Evolutionary conservation across 2,113 vertebrate genomes (phyloP), one percentile per base, ranked within the genome.

Genomic region (Turnix velox): DNA sequence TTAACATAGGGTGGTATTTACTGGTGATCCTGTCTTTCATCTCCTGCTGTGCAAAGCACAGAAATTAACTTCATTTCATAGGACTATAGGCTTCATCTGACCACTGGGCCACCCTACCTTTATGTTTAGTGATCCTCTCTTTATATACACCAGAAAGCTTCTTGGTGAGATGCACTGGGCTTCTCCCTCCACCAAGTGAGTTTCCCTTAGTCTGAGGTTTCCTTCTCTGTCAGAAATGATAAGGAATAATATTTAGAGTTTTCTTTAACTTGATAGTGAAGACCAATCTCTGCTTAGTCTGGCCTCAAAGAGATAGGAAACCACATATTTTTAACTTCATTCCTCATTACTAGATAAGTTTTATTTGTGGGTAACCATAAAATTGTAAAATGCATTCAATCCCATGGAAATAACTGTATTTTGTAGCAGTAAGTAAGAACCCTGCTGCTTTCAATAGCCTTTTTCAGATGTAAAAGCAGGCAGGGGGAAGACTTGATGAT

Each of bases 321-420:
- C 35, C 14, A 43, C 24, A 4, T 52, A 55, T 68, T 86, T 92
- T 66, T 76, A 73, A 18, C 59, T 86, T 80, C 16, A 31, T 75
- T 86, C 49, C 58, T 86, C 42, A 52, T 52, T 61, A 61, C 19
- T 28, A 75, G 35, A 14, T 63, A 89, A 33, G 25, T 90, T 74
- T 87, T 82, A 45, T 62, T 90, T 37, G 39, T 20, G 19, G 58
- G 22, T 78, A 51, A 18, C 35, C 35, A 58, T 81, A 63, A 81
- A 77, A 91, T 49, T 78, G 46, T 82, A 66, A 63, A 93, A 75
- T 51, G 35, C 31, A 37, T 90, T 79, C 65, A 88, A 62, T 88
- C 42, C 72, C 49, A 76, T 37, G 23, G 83, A 93, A 93, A 68
- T 57, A 76, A 2, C 49, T 63, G 17, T 33, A 72, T 73, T 87